phyloP scores from a whole-genome alignment of 2,797 vertebrate genomes.

The Myotis daubentonii region DNA sequence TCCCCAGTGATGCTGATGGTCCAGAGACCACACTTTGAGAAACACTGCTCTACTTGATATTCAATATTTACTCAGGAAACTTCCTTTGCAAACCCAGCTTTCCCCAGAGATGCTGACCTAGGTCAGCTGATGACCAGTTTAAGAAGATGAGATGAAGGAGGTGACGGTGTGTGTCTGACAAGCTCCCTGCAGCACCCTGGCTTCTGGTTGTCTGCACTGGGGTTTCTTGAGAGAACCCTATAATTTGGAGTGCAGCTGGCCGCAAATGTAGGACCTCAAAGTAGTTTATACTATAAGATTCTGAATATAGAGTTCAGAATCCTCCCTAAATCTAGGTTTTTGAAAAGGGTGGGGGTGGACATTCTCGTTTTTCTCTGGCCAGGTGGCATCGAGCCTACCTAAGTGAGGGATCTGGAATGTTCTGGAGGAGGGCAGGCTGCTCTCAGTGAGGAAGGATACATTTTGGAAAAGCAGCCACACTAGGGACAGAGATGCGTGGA shows the following conservation, averaged over 20 bases:
- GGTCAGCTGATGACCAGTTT: neutral
- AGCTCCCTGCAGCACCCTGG: neutral
- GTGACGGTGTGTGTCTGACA: neutral
- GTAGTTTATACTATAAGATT: neutral
- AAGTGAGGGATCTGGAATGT: neutral
- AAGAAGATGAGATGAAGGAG: neutral
- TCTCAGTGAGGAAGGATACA: neutral
- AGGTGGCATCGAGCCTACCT: neutral
- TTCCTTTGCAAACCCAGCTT: constrained; percentile 1
- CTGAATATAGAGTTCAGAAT: neutral
- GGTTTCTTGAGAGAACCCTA: neutral
- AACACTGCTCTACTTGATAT: neutral
- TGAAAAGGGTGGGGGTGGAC: neutral
- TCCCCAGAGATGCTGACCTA: neutral
- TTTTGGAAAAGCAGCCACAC: neutral
- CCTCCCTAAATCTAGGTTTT: neutral
- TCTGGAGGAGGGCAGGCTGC: neutral
- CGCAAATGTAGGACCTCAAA: neutral
- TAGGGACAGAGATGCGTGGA: neutral
- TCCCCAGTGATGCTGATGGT: neutral
- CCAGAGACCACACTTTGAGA: neutral
- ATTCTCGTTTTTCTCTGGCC: neutral
- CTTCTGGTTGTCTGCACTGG: neutral
- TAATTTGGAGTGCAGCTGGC: neutral
- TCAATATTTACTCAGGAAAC: neutral